phyloP scores from a whole-genome alignment of 2,113 vertebrate species.

The Isichthys henryi region DNA sequence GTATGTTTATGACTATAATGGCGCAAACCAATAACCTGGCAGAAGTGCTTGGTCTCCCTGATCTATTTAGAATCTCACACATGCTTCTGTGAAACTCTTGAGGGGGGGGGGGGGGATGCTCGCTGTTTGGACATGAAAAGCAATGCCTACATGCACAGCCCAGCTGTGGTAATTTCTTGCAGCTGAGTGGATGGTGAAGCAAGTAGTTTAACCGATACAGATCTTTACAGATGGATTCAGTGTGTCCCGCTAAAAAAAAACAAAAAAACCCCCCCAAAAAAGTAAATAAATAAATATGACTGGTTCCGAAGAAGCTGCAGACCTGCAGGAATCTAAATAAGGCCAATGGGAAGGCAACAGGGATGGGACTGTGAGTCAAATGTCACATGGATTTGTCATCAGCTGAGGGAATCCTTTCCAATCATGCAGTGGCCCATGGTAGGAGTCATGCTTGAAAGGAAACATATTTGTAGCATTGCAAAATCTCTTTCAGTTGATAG shows the following conservation, averaged over 20 bases:
- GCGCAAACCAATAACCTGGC: not conserved
- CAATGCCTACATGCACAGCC: constrained; percentile 30
- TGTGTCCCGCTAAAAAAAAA: constrained; percentile 24
- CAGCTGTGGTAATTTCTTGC: constrained; percentile 36
- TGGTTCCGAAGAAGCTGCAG: not conserved
- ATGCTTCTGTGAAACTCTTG: constrained; percentile 12
- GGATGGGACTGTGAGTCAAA: not conserved
- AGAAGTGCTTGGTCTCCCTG: not conserved
- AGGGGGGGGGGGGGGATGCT: constrained; percentile 21
- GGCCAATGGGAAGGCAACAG: constrained; percentile 9
- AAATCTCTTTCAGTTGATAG: not conserved
- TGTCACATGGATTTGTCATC: not conserved
- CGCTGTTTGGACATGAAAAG: constrained; percentile 35
- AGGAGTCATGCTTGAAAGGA: not conserved
- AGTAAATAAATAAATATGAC: constrained; percentile 23
- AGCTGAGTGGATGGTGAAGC: constrained; percentile 38
- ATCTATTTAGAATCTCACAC: constrained; percentile 17
- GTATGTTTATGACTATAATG: not conserved
- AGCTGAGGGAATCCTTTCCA: not conserved
- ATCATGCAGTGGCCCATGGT: not conserved
- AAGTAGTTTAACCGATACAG: constrained; percentile 37
- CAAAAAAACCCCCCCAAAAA: too few species aligned
- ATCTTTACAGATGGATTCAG: constrained; percentile 38
- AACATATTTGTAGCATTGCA: not conserved
- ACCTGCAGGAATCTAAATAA: constrained; percentile 14